Conservation (phyloP, 2,888 invertebrate genomes). For the Nomada flava region DNA sequence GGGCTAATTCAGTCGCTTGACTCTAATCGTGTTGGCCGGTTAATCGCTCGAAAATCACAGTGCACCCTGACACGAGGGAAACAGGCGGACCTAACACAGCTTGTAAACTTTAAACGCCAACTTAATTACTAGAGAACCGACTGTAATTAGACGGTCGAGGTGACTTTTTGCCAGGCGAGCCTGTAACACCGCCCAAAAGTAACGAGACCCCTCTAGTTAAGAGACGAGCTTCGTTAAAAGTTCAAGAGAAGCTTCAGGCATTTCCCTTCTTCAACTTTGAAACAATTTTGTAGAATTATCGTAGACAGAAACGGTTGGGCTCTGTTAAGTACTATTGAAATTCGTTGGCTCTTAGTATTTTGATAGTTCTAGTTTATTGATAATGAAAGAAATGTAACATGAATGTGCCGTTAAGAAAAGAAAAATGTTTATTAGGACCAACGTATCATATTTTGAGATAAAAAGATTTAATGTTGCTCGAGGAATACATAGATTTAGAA, state of each 20-base stretch:
- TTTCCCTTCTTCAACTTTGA: conserved; percentile 3
- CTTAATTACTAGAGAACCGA: conserved; percentile 46
- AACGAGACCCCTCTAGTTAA: conserved; percentile 3
- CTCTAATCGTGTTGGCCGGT: conserved; percentile 54
- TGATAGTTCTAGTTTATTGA: no score
- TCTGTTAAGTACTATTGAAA: background rate
- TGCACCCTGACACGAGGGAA: conserved; percentile 35
- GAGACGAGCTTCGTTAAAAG: conserved; percentile 20
- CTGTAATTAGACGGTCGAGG: conserved; percentile 49
- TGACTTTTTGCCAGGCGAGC: conserved; percentile 28
- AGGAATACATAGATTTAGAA: no score
- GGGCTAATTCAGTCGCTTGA: conserved; percentile 56
- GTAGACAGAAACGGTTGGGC: background rate
- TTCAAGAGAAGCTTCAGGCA: background rate
- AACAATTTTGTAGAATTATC: background rate
- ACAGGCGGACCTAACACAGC: conserved; percentile 9
- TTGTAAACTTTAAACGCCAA: conserved; percentile 38
- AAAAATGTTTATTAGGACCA: no score
- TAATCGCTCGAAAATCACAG: conserved; percentile 64
- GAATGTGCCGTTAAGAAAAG: no score
- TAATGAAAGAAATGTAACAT: no score
- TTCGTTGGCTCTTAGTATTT: background rate
- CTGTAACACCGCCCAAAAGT: conserved; percentile 2
- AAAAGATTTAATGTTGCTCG: no score
- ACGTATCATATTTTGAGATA: no score